Percentiles rank a stretch among this genome's conserved stretches.
Conservation (phyloP, 2,888 invertebrate genomes). For the Melanostoma scalare region DNA sequence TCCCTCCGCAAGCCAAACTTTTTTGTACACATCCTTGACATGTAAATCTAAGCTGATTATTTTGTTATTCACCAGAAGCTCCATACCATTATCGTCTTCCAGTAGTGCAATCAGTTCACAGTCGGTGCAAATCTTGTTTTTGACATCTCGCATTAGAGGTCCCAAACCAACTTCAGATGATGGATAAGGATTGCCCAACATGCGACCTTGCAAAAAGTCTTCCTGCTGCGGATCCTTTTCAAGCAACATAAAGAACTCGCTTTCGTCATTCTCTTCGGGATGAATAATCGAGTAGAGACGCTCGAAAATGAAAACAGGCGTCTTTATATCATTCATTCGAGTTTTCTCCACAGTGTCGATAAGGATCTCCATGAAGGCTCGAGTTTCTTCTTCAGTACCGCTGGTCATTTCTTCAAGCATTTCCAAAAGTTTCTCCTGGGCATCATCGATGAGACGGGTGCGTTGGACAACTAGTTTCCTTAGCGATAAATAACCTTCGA, state of each 20-base stretch:
- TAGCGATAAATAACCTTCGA: constrained; percentile 96
- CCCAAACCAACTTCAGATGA: constrained; percentile 96
- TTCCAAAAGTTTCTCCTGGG: constrained; percentile 96
- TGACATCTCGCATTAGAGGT: constrained; percentile 98
- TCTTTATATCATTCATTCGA: constrained; percentile 94
- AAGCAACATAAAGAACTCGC: constrained; percentile 96
- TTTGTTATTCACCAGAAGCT: constrained; percentile 97
- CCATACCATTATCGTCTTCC: constrained; percentile 99
- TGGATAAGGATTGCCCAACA: constrained; percentile 99
- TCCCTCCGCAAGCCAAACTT: constrained; percentile 93
- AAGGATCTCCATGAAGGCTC: constrained; percentile 98
- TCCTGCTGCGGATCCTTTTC: constrained; percentile 99
- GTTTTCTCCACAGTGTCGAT: constrained; percentile 97
- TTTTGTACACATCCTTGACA: constrained; percentile 94
- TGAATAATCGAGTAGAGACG: constrained; percentile 98
- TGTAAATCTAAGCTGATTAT: constrained; percentile 98
- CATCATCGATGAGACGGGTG: constrained; percentile 96
- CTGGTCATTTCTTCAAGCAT: constrained; percentile 97
- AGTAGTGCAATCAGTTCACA: constrained; percentile 98
- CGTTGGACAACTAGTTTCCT: constrained; percentile 95
- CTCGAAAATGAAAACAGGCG: constrained; percentile 99
- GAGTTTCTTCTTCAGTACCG: constrained; percentile 97
- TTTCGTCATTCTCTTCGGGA: constrained; percentile 98
- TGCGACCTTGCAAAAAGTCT: constrained; percentile 97
- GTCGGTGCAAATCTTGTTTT: constrained; percentile 99